Percentiles rank a stretch among this genome's conserved stretches.
Conservation (phyloP, 2,888 invertebrate species). For the Zygogramma bicolorata region DNA sequence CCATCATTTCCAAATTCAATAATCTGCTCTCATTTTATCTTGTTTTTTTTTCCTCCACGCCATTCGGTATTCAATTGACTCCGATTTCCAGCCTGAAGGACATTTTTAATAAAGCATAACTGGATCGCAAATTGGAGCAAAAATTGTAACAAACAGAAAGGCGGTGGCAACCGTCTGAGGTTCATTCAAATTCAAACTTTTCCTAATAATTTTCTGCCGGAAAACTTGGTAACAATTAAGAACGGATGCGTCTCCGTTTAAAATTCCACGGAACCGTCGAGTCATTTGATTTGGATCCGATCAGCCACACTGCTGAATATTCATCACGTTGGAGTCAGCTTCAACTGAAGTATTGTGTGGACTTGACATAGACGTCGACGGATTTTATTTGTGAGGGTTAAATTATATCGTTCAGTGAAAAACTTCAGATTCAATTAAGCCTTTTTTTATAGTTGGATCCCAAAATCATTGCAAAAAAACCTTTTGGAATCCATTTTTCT, state of each 20-base stretch:
- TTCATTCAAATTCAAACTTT: slow-evolving; percentile 37
- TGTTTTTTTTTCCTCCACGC: not conserved
- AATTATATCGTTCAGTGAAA: too few species aligned
- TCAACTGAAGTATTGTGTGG: not conserved
- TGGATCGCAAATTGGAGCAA: slow-evolving; percentile 2
- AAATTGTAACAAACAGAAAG: slow-evolving; percentile 15
- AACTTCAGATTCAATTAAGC: too few species aligned
- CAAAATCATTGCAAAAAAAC: too few species aligned
- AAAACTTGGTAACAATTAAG: slow-evolving; percentile 43
- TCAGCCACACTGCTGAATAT: slow-evolving; percentile 57
- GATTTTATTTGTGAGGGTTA: not conserved
- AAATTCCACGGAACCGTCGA: slow-evolving; percentile 53
- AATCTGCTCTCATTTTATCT: too few species aligned
- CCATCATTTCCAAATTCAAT: too few species aligned
- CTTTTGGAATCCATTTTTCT: too few species aligned
- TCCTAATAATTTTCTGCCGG: slow-evolving; percentile 49
- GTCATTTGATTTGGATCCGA: slow-evolving; percentile 57
- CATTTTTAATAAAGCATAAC: slow-evolving; percentile 5
- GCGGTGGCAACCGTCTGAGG: not conserved
- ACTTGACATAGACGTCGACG: not conserved
- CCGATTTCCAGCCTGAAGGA: not conserved
- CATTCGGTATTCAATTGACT: not conserved
- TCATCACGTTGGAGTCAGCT: slow-evolving; percentile 41
- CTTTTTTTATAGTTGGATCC: too few species aligned
- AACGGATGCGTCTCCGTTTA: slow-evolving; percentile 33